Conservation (phyloP, 2,888 invertebrate species). For the Melanargia galathea region DNA sequence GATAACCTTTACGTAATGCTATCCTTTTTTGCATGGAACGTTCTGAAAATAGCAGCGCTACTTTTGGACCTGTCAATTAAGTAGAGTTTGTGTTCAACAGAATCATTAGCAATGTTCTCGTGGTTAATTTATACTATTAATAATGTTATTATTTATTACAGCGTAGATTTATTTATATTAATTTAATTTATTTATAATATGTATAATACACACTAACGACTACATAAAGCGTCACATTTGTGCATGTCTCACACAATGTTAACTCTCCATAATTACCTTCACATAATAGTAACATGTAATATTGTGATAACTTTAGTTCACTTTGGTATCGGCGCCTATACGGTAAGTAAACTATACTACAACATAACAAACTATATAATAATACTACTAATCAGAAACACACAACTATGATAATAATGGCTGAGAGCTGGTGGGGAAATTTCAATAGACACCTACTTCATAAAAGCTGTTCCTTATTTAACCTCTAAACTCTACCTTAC, state of each 20-base stretch:
- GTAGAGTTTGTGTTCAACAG: no score
- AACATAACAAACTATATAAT: not conserved
- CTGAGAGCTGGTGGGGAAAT: not conserved
- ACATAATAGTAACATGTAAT: not conserved
- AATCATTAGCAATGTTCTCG: no score
- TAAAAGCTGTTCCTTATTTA: not conserved
- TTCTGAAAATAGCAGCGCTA: no score
- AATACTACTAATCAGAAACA: conserved; percentile 4
- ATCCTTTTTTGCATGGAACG: no score
- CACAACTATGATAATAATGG: not conserved
- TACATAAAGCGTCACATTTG: conserved; percentile 73
- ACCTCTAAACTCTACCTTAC: no score
- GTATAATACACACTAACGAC: conserved; percentile 66
- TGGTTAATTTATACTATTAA: not conserved
- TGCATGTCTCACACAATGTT: conserved; percentile 45
- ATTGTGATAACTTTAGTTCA: conserved; percentile 17
- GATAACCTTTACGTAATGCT: no score
- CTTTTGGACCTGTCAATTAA: no score
- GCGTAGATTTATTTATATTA: not conserved
- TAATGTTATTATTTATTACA: conserved; percentile 39
- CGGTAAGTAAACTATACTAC: conserved; percentile 1
- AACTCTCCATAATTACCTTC: conserved; percentile 12
- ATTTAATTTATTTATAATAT: conserved; percentile 49
- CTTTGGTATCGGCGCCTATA: conserved; percentile 29
- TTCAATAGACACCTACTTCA: not conserved